phyloP scores from a whole-genome alignment of 2,888 invertebrate species.

The Dryomyza anilis region DNA sequence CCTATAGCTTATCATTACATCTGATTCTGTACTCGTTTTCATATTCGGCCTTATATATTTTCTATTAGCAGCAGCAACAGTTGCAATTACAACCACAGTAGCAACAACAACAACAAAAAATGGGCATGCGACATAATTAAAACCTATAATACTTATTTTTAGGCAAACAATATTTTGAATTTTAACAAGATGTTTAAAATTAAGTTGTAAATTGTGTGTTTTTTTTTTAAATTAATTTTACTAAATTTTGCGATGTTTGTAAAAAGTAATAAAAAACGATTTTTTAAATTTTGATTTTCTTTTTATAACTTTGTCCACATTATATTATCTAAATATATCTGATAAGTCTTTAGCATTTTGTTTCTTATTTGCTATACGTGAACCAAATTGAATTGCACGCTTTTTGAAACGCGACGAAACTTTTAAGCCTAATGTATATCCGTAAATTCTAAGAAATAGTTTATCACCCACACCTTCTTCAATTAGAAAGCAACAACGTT shows the following conservation, averaged over 20 bases:
- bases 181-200: too few relatives aligned
- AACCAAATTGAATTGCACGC: constrained; percentile 96
- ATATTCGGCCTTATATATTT: too few relatives aligned
- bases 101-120: constrained; percentile 37
- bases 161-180: not conserved
- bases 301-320: too few relatives aligned
- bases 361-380: constrained; percentile 88
- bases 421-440: constrained; percentile 70
- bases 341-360: constrained; percentile 86
- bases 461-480: constrained; percentile 92
- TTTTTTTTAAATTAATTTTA: too few relatives aligned
- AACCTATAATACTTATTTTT: not conserved
- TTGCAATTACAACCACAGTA: constrained; percentile 33
- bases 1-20: too few relatives aligned
- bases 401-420: constrained; percentile 77
- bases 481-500: constrained; percentile 60
- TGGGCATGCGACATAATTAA: constrained; percentile 44
- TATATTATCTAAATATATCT: too few relatives aligned
- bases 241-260: too few relatives aligned
- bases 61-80: constrained; percentile 48
- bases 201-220: too few relatives aligned
- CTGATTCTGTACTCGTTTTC: too few relatives aligned
- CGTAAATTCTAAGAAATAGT: constrained; percentile 78
- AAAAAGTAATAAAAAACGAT: too few relatives aligned
- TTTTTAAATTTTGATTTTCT: too few relatives aligned